A percentile compares a stretch with the other conserved stretches of the same genome.
Conservation (phyloP, 1,140 invertebrate genomes). For the Andrena cerasifolii region DNA sequence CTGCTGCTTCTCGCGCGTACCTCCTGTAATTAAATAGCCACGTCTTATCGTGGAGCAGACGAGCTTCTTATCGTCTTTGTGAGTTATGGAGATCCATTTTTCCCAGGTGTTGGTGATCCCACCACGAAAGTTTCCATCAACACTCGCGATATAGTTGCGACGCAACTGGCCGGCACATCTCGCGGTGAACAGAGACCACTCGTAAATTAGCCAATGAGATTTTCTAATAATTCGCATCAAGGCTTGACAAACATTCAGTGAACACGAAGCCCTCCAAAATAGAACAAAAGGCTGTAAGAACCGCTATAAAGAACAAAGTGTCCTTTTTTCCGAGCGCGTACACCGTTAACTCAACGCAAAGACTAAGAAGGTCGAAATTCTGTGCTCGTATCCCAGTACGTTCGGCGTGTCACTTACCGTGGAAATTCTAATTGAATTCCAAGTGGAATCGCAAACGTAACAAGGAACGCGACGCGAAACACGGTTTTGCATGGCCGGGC, state of each 20-base stretch:
- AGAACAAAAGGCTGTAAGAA: background rate
- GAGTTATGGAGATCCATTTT: background rate
- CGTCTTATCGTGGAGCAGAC: background rate
- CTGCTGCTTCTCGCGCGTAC: too few species aligned
- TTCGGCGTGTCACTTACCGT: constrained; percentile 50
- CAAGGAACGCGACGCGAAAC: constrained; percentile 22
- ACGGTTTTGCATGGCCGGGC: constrained; percentile 9
- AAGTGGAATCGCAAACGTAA: constrained; percentile 61
- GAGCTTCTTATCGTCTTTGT: background rate
- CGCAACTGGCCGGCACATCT: background rate
- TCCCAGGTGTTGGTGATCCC: background rate
- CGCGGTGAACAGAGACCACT: background rate
- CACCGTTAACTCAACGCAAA: background rate
- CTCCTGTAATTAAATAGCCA: background rate
- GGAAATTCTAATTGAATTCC: constrained; percentile 61
- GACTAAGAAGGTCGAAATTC: constrained; percentile 3
- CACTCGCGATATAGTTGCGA: background rate
- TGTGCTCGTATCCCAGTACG: background rate
- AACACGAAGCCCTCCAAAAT: background rate
- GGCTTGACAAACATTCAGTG: background rate
- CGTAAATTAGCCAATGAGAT: background rate
- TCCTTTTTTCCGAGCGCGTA: background rate
- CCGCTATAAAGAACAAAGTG: background rate
- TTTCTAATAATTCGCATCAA: background rate
- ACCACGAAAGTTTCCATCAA: background rate